Base-by-base conservation (phyloP, 1,140 invertebrate species). In the Bemisia tabaci region DNA sequence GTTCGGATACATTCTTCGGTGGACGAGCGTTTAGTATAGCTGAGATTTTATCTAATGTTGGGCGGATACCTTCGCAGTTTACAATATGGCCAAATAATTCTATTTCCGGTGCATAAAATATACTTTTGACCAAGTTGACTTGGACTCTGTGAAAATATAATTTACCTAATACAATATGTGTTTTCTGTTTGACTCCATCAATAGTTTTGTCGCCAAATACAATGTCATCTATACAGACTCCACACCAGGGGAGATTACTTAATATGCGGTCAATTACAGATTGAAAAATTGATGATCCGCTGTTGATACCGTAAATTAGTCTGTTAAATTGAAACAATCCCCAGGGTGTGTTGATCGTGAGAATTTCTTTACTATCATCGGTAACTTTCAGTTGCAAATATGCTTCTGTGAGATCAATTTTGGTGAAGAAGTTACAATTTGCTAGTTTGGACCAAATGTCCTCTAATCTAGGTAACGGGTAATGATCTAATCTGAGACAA, bases 11-110 rank as follows among this genome's bases (percentile, higher is more conserved):
- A 66, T 67, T 75, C 60, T 65, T 72, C 11, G 77, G 77, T 22
- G 23, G 63, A 1, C 74, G 73, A 66, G 73, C 74, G 26, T 76
- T 64, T 23, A 68, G 26, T 23, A 79, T 75, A 2, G 76, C 74
- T 22, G 67, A 26, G 23, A 78, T 72, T 70, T 79, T 78, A 24
- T 70, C 66, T 24, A 61, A 48, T 12, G 64, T 65, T 26, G 60
- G 63, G 61, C 22, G 26, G 26, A 65, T 59, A 33, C 68, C 65
- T 22, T 58, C 21, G 26, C 62, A 59, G 59, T 66, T 64, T n/a
- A 66, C 39, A 22, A 33, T 60, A 33, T 66, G 66, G 1, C 65
- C 68, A 27, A 68, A 59, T 48, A 64, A 68, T 0, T 66, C 26
- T 58, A 68, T 59, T 33, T 65, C 58, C 48, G 63, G 58, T 23